Percentiles rank a stretch among this genome's conserved stretches.
These are phyloP conservation scores for Cephalotes varians DNA, from an alignment of 2,888 invertebrate genomes.

Conservation along the genomic window DNA sequence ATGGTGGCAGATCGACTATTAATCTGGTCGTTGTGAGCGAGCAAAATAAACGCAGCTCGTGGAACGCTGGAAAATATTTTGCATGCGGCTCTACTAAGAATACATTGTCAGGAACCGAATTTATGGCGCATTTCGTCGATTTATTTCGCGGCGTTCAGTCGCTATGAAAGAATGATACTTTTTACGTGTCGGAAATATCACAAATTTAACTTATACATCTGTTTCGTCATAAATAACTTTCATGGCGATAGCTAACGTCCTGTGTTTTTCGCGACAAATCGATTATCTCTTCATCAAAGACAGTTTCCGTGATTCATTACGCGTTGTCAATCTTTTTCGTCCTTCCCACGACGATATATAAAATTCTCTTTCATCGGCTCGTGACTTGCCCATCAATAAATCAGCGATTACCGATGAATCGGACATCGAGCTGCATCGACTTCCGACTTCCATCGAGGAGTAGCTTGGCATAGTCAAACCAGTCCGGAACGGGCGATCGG, in stretches of 20 bases:
- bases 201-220: constrained; percentile 9
- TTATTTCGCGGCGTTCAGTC: constrained; percentile 19
- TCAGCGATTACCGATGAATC: constrained; percentile 26
- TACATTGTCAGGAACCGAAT: constrained; percentile 31
- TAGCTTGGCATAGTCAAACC: constrained; percentile 62
- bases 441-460: constrained; percentile 23
- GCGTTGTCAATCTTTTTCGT: background rate
- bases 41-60: constrained; percentile 45
- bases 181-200: background rate
- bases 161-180: constrained; percentile 21
- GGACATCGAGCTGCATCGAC: constrained; percentile 8
- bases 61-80: constrained; percentile 46
- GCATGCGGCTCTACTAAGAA: constrained; percentile 45
- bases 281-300: constrained; percentile 15
- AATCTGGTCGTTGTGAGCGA: constrained; percentile 38
- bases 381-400: background rate
- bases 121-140: constrained; percentile 33
- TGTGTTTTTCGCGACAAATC: background rate
- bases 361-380: constrained; percentile 6
- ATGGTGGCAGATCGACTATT: constrained; percentile 52
- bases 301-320: background rate
- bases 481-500: constrained; percentile 66
- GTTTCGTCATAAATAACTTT: constrained; percentile 8
- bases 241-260: background rate
- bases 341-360: background rate